Evolutionary conservation across 1,140 invertebrate species (phyloP), one percentile per base, ranked within the genome.

Genomic region (Zeugodacus cucurbitae): DNA sequence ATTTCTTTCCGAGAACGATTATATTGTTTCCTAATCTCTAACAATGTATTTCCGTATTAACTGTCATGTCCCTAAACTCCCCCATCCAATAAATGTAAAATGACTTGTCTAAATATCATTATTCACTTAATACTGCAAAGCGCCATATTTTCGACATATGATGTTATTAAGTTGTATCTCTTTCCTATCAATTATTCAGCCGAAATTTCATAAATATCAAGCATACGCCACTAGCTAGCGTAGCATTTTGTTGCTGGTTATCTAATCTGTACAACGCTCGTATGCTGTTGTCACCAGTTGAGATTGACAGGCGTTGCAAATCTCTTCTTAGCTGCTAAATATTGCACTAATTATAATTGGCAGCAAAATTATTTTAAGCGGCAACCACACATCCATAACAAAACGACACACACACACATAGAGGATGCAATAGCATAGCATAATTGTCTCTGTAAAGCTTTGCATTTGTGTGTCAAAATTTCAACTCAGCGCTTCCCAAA

Each of bases 291-390:
- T 48, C 74, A 82, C 29, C 41, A 8, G 22, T 7, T 74, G 67
- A 74, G 67, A 74, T 74, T 74, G 34, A 74, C 41, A 82, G 41
- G n/a, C 41, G 8, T 11, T 48, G 37, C 41, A 82, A 48, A 82
- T 82, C 22, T 26, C 74, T 82, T 26, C 74, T 26, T 41, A 82
- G n/a, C n/a, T 82, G 74, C 48, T 82, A 82, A 82, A 82, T 82
- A 82, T 82, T 82, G 41, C 41, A 82, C 22, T 82, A 82, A 82
- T 82, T 54, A 48, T 82, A 82, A 82, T 82, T 82, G 74, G 44
- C 74, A 48, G 37, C 26, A 29, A 48, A n/a, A 82, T 82, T 82
- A 82, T 82, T 10, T 44, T 8, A 2, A 29, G 41, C 41, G 22
- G 44, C 48, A 11, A 11, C 44, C 48, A 54, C 14, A 11, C 0